Conservation (phyloP, 2,797 vertebrate genomes). For the Mus minutoides region DNA sequence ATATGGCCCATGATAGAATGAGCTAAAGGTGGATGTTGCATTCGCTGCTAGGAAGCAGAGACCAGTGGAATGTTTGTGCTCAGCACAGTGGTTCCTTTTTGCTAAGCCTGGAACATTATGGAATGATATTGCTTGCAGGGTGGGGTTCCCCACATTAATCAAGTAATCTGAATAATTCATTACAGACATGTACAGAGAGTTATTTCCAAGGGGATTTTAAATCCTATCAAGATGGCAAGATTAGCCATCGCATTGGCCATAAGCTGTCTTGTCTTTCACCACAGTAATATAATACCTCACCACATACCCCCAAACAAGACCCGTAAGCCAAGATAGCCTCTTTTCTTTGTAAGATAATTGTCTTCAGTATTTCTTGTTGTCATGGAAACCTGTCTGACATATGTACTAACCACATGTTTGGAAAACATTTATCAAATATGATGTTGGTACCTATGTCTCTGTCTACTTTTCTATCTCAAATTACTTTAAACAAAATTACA, state of each 20-base stretch:
- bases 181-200: not conserved
- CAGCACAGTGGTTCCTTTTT: not conserved
- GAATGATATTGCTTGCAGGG: not conserved
- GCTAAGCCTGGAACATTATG: too few relatives aligned
- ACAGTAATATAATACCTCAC: not conserved
- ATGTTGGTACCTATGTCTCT: not conserved
- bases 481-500: not conserved
- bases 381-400: not conserved
- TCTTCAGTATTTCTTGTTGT: not conserved
- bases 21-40: not conserved
- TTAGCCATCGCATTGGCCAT: not conserved
- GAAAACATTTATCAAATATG: not conserved
- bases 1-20: not conserved
- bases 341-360: not conserved
- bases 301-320: not conserved
- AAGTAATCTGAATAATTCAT: not conserved
- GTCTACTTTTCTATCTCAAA: not conserved
- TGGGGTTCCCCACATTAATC: too few relatives aligned
- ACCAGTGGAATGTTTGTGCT: too few relatives aligned
- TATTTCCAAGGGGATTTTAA: not conserved
- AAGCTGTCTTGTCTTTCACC: not conserved
- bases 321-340: too few relatives aligned
- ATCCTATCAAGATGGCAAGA: not conserved
- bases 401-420: not conserved
- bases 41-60: not conserved